Base-by-base conservation (phyloP, 2,113 vertebrate genomes). In the Sceloporus undulatus region DNA sequence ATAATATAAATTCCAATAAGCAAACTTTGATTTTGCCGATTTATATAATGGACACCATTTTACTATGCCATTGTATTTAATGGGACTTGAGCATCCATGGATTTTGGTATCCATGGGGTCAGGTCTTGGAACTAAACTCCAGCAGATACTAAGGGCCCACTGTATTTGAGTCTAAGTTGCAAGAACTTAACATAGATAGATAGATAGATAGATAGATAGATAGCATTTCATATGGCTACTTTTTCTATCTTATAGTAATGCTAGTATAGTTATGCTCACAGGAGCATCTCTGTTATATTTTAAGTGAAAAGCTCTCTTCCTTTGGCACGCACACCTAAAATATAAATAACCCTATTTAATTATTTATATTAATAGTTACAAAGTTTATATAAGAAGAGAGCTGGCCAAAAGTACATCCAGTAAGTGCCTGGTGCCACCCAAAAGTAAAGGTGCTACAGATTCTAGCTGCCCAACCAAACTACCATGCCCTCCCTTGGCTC, bases 231-330 rank as follows among this genome's bases (percentile, higher is more conserved):
- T 81, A 42, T 66, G 38, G 62, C 5, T 82, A 52, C 40, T n/a
- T 76, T 54, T 85, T 42, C 62, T 76, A 62, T 59, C n/a, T 74
- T 52, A 76, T 42, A 85, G 40, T 65, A 85, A 65, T 29, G 65
- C 76, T 76, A 65, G 54, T 23, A 62, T 62, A 21, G 10, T 42
- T 10, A 82, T 82, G 13, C 8, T 27, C 66, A 68, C 21, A 25
- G 9, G 38, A 82, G 34, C 23, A 5, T 34, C 29, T 11, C 59
- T 11, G 11, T 13, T 34, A 34, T 81, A 4, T 70, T 70, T 68
- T 48, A 48, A 68, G 38, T 23, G 40, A 68, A 70, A 48, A 1
- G 16, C 27, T 14, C 5, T 68, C 25, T 29, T 4, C 23, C 62
- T 68, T 82, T 82, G 80, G 59, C 79, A 18, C 56, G n/a, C 59